phyloP scores from a whole-genome alignment of 2,888 invertebrate genomes.

The Ophion obscuratus region DNA sequence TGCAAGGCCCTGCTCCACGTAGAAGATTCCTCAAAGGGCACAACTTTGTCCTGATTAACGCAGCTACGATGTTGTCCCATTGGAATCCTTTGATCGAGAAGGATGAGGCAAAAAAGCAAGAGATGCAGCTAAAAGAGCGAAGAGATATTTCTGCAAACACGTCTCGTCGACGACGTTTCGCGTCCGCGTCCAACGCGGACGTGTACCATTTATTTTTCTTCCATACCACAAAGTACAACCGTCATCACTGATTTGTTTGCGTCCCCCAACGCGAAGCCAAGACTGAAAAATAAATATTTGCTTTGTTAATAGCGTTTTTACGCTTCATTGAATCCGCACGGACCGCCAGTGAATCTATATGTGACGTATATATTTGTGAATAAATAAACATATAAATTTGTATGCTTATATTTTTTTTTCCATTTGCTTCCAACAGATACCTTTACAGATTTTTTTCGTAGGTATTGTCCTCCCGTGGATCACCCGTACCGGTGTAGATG shows the following conservation, averaged over 20 bases:
- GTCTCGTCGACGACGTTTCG: constrained; percentile 5
- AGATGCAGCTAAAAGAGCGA: neutral
- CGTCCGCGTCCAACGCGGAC: neutral
- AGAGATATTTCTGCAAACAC: neutral
- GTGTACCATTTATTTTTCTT: constrained; percentile 23
- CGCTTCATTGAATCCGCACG: too few species aligned
- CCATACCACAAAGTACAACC: neutral
- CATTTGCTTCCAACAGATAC: too few species aligned
- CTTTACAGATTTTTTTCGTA: too few species aligned
- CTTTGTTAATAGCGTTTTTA: too few species aligned
- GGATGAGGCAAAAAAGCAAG: neutral
- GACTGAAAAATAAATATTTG: neutral
- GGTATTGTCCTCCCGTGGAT: too few species aligned
- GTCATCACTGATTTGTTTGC: neutral
- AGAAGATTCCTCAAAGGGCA: constrained; percentile 11
- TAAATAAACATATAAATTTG: too few species aligned
- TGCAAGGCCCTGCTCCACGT: neutral
- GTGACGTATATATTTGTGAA: too few species aligned
- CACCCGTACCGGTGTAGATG: too few species aligned
- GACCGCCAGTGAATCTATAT: too few species aligned
- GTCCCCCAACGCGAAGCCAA: neutral
- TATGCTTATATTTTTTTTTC: too few species aligned
- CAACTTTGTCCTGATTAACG: neutral
- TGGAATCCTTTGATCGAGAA: constrained; percentile 26
- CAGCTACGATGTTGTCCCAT: constrained; percentile 18